These are phyloP conservation scores for Coracias cyanogaster DNA, from an alignment of 2,797 vertebrate genomes.

Conservation along the genomic window DNA sequence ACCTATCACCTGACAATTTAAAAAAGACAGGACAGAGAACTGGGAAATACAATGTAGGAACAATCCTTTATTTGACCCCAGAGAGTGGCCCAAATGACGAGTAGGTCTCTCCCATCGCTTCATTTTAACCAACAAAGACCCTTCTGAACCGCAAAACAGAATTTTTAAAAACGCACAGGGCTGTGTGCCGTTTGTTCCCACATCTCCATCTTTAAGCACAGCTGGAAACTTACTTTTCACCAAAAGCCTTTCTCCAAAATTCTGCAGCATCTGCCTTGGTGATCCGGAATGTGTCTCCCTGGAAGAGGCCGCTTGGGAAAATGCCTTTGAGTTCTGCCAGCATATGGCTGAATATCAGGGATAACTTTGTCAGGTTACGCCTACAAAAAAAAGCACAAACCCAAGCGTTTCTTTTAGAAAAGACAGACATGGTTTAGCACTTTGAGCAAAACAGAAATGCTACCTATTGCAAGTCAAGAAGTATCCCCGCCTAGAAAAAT, in stretches of 20 bases:
- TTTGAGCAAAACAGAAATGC: not conserved
- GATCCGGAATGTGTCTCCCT: slow-evolving; percentile 96
- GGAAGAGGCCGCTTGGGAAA: slow-evolving; percentile 95
- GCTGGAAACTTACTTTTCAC: slow-evolving; percentile 91
- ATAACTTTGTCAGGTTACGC: slow-evolving; percentile 95
- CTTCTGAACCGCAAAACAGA: rapidly evolving
- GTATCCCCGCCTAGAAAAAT: too few species aligned
- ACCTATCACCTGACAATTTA: not conserved
- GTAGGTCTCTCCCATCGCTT: not conserved
- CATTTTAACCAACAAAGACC: not conserved
- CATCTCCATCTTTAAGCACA: not conserved
- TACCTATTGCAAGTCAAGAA: not conserved
- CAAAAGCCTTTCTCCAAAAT: slow-evolving; percentile 96
- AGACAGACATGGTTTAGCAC: not conserved
- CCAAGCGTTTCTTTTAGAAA: not conserved
- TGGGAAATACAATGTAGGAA: not conserved
- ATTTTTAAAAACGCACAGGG: not conserved
- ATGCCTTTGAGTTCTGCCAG: slow-evolving; percentile 97
- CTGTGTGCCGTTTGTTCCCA: not conserved
- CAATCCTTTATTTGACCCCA: not conserved
- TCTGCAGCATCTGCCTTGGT: slow-evolving; percentile 98
- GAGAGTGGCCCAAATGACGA: not conserved
- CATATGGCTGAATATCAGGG: slow-evolving; percentile 99
- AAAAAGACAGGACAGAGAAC: not conserved
- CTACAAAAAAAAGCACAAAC: slow-evolving; percentile 75